Evolutionary conservation across 2,113 vertebrate species (phyloP).

Genomic region (Aptenodytes forsteri): DNA sequence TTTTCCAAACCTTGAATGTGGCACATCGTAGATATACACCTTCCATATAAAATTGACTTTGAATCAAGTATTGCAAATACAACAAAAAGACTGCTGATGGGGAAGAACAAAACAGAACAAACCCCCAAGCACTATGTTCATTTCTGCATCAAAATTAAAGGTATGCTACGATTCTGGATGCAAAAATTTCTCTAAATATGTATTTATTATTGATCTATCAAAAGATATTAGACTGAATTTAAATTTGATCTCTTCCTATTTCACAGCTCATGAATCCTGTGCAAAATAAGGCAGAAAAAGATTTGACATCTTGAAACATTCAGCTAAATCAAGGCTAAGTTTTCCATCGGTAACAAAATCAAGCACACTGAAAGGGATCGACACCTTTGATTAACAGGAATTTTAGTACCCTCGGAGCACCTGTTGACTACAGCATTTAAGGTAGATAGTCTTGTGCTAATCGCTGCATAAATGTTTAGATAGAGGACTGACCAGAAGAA

Average conservation of each 20-base stretch:
- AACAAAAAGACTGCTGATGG: not conserved
- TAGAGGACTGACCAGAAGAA: not conserved
- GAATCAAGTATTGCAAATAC: not conserved
- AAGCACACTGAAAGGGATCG: rapidly evolving
- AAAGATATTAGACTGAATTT: not conserved
- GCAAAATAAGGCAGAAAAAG: not conserved
- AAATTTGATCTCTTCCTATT: not conserved
- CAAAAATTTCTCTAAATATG: not conserved
- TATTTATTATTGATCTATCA: not conserved
- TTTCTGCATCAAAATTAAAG: slow-evolving; percentile 30
- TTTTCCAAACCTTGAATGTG: not conserved
- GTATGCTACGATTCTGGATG: not conserved
- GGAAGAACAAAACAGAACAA: not conserved
- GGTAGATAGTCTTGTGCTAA: not conserved
- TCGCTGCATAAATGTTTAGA: not conserved
- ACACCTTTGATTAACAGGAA: not conserved
- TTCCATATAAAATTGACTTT: slow-evolving; percentile 23
- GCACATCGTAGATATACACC: not conserved
- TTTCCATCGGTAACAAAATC: not conserved
- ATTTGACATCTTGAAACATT: not conserved
- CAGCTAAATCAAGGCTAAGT: not conserved
- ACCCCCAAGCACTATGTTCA: not conserved
- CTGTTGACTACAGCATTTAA: not conserved
- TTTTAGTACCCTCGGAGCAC: not conserved
- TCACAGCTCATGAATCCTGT: not conserved